These are phyloP conservation scores for Eudasyphora cyanicolor DNA, from an alignment of 2,888 invertebrate species.

Conservation along the genomic window DNA sequence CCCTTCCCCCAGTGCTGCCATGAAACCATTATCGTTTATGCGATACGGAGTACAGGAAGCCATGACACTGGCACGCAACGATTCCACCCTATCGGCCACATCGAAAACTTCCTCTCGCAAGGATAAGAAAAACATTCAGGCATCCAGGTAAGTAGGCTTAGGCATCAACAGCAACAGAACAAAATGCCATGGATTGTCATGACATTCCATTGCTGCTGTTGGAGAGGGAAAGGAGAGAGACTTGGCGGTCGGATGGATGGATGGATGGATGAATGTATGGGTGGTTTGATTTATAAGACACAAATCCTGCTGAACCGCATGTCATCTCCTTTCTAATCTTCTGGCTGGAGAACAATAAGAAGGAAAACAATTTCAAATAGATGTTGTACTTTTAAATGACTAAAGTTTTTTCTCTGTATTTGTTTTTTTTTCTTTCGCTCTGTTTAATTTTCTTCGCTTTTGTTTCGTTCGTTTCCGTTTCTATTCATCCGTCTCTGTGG, in stretches of 20 bases:
- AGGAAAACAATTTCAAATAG: conserved; percentile 20
- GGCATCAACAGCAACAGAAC: conserved; percentile 1
- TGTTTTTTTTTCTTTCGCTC: conserved; percentile 1
- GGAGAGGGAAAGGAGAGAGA: not conserved
- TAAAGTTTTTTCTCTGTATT: conserved; percentile 33
- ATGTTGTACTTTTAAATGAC: conserved; percentile 26
- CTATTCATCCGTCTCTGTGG: not conserved
- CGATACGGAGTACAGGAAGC: conserved; percentile 80
- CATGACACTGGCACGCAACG: conserved; percentile 80
- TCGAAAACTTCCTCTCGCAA: conserved; percentile 80
- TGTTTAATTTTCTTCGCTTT: conserved; percentile 33
- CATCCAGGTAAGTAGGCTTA: conserved; percentile 77
- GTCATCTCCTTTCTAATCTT: conserved; percentile 35
- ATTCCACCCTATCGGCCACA: conserved; percentile 83
- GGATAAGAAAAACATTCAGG: conserved; percentile 80
- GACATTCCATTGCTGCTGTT: not conserved
- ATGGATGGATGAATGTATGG: not conserved
- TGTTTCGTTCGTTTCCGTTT: not conserved
- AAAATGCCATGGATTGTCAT: not conserved
- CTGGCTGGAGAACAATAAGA: not conserved
- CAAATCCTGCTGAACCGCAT: conserved; percentile 43
- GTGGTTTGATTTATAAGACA: conserved; percentile 17
- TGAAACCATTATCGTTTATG: conserved; percentile 83
- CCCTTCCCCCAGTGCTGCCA: conserved; percentile 81
- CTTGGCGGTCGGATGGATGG: not conserved